Conservation (phyloP, 1,140 invertebrate species). For the Rhizoglyphus robini region DNA sequence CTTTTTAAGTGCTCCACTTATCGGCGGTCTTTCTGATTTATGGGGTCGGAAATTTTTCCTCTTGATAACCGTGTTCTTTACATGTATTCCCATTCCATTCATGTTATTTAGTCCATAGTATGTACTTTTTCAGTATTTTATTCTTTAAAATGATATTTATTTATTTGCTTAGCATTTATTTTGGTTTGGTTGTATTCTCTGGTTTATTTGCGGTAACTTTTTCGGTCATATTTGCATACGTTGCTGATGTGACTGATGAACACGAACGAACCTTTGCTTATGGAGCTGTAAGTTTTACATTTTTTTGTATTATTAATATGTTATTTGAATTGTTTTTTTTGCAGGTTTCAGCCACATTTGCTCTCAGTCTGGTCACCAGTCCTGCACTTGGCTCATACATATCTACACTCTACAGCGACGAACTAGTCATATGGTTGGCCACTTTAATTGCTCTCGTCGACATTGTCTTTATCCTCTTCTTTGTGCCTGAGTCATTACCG, state of each 20-base stretch:
- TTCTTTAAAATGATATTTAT: conserved; percentile 6
- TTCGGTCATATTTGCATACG: conserved; percentile 96
- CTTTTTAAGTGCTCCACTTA: conserved; percentile 88
- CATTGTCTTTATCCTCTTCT: conserved; percentile 94
- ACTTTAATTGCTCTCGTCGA: conserved; percentile 87
- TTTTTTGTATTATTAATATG: conserved; percentile 7
- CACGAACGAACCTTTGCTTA: conserved; percentile 89
- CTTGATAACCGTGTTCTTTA: conserved; percentile 95
- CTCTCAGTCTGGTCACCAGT: conserved; percentile 90
- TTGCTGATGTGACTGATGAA: conserved; percentile 97
- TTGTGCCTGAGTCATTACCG: conserved; percentile 91
- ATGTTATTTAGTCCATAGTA: conserved; percentile 97
- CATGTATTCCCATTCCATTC: conserved; percentile 93
- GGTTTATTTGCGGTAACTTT: conserved; percentile 98
- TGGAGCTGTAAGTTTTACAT: conserved; percentile 58
- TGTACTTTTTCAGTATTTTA: conserved; percentile 26
- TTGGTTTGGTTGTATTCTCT: conserved; percentile 97
- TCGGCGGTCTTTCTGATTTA: conserved; percentile 91
- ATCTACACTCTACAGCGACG: conserved; percentile 74
- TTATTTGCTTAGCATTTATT: conserved; percentile 68
- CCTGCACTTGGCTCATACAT: conserved; percentile 90
- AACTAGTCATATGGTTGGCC: conserved; percentile 85
- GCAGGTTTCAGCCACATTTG: conserved; percentile 89
- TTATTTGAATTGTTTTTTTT: conserved; percentile 18
- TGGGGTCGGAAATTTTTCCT: conserved; percentile 98